phyloP scores from a whole-genome alignment of 2,113 vertebrate genomes.

The Tachysurus fulvidraco region DNA sequence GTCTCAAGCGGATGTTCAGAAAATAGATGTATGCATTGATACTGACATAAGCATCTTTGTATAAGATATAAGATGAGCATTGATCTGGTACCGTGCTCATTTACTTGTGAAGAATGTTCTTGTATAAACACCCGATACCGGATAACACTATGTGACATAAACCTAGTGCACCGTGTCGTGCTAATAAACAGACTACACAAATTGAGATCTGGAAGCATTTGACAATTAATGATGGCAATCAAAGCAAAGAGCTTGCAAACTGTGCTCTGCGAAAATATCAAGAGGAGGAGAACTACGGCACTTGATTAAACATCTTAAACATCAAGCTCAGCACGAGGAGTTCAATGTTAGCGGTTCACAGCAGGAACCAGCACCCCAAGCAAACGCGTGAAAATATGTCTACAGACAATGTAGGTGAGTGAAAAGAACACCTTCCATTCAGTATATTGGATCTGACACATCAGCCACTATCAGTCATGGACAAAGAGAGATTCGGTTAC shows the following conservation, averaged over 20 bases:
- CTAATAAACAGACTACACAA: constrained; percentile 14
- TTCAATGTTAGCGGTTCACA: not conserved
- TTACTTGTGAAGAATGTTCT: not conserved
- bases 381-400: not conserved
- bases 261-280: not conserved
- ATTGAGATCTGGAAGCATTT: not conserved
- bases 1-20: too few species aligned
- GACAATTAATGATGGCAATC: constrained; percentile 20
- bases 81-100: not conserved
- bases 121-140: not conserved
- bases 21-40: not conserved
- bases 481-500: not conserved
- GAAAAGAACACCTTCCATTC: not conserved
- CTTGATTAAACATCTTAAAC: constrained; percentile 21
- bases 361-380: not conserved
- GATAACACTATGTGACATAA: not conserved
- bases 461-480: not conserved
- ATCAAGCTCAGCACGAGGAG: constrained; percentile 5
- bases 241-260: constrained; percentile 19
- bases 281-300: not conserved
- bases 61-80: not conserved
- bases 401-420: constrained; percentile 1
- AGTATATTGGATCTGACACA: not conserved
- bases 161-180: not conserved
- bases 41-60: too few species aligned